Evolutionary conservation across 2,113 vertebrate genomes (phyloP).

Genomic region (Gymnocephalus cernua): DNA sequence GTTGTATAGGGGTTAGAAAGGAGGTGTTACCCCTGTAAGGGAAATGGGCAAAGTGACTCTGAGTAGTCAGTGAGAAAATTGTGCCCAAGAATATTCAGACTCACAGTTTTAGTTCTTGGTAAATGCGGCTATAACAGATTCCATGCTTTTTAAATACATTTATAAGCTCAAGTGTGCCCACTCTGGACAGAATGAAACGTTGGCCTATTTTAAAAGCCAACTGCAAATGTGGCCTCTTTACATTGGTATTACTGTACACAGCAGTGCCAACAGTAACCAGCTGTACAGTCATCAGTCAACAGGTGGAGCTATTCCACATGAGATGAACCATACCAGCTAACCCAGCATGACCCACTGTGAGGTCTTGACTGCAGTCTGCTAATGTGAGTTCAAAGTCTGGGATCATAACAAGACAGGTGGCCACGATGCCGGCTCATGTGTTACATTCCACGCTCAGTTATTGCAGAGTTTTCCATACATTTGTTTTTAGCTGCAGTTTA

Average conservation of each 20-base stretch:
- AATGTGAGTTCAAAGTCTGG: conserved; percentile 57
- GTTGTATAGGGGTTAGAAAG: background rate
- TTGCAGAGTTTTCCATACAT: conserved; percentile 50
- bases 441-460: conserved; percentile 42
- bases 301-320: conserved; percentile 75
- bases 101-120: background rate
- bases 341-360: conserved; percentile 53
- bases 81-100: background rate
- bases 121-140: background rate
- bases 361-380: conserved; percentile 56
- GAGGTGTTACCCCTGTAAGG: background rate
- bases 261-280: background rate
- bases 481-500: conserved; percentile 62
- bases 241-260: background rate
- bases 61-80: background rate
- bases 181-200: background rate
- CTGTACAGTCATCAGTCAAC: conserved; percentile 55
- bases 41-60: background rate
- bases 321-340: conserved; percentile 32
- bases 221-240: background rate
- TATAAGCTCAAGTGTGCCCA: background rate
- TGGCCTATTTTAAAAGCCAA: conserved; percentile 12
- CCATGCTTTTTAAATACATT: background rate
- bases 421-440: conserved; percentile 32
- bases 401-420: conserved; percentile 65